Evolutionary conservation across 2,797 vertebrate species (phyloP).

Genomic region (Oreochromis grahami): DNA sequence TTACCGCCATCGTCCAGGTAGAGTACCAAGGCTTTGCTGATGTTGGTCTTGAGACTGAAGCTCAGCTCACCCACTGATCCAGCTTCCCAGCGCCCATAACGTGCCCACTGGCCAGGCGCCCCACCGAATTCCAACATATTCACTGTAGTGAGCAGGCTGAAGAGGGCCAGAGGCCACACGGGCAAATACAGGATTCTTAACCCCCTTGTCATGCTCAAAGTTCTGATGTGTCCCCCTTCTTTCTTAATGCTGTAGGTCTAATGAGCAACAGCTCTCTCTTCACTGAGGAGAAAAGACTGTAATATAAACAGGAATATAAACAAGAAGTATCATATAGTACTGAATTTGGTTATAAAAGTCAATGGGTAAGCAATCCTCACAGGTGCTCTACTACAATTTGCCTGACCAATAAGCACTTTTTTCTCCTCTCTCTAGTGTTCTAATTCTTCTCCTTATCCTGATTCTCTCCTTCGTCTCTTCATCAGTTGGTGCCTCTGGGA

Average conservation of each 20-base stretch:
- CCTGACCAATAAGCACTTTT: slow-evolving; percentile 46
- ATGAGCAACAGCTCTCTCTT: not conserved
- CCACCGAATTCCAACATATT: slow-evolving; percentile 86
- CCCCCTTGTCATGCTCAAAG: slow-evolving; percentile 62
- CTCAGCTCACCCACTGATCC: slow-evolving; percentile 86
- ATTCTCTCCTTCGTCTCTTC: slow-evolving; percentile 72
- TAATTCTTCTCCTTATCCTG: slow-evolving; percentile 67
- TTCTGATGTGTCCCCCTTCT: not conserved
- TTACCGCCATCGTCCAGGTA: slow-evolving; percentile 94
- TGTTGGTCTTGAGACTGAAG: slow-evolving; percentile 90
- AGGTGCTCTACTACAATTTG: slow-evolving; percentile 18
- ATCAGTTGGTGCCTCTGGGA: slow-evolving; percentile 67
- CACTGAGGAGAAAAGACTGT: not conserved
- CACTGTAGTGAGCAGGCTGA: slow-evolving; percentile 58
- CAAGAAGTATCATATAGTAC: not conserved
- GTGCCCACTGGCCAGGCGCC: slow-evolving; percentile 89
- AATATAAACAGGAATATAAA: not conserved
- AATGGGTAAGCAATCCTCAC: slow-evolving; percentile 18
- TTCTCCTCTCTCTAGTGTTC: slow-evolving; percentile 27
- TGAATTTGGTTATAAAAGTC: slow-evolving; percentile 1
- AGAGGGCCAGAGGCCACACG: slow-evolving; percentile 66
- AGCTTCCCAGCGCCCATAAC: slow-evolving; percentile 89
- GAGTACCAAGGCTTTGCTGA: slow-evolving; percentile 86
- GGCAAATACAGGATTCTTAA: slow-evolving; percentile 60
- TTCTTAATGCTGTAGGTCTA: not conserved